phyloP scores from a whole-genome alignment of 1,140 invertebrate genomes.

The Scaptomyza hsui region DNA sequence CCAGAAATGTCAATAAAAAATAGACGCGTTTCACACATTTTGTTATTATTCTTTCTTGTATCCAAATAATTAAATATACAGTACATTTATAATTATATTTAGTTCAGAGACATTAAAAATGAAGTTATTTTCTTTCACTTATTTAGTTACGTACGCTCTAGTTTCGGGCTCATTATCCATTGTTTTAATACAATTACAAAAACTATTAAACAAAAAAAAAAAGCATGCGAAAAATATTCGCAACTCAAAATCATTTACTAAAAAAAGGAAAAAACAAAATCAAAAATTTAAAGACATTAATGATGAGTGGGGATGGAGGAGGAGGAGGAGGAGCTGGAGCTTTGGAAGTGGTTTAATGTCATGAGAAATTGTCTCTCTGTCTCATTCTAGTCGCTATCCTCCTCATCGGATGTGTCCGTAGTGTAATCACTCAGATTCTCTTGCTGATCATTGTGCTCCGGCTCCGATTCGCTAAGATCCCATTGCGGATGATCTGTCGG shows the following conservation, averaged over 20 bases:
- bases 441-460: constrained; percentile 88
- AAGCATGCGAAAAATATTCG: constrained; percentile 54
- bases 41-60: constrained; percentile 62
- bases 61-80: constrained; percentile 81
- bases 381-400: constrained; percentile 81
- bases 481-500: constrained; percentile 97
- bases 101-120: constrained; percentile 76
- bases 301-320: constrained; percentile 3
- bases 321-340: background rate
- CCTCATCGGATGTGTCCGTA: constrained; percentile 86
- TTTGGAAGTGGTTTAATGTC: constrained; percentile 14
- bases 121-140: constrained; percentile 59
- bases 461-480: constrained; percentile 97
- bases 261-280: constrained; percentile 37
- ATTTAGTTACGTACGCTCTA: constrained; percentile 75
- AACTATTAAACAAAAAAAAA: constrained; percentile 83
- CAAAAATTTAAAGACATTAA: background rate
- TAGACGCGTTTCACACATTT: constrained; percentile 51
- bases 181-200: constrained; percentile 46
- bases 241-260: constrained; percentile 76
- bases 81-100: constrained; percentile 80
- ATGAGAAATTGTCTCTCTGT: constrained; percentile 5
- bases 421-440: constrained; percentile 87
- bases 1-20: constrained; percentile 33
- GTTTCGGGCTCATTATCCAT: constrained; percentile 63